phyloP scores from a whole-genome alignment of 2,113 vertebrate genomes.

The Craseonycteris thonglongyai region DNA sequence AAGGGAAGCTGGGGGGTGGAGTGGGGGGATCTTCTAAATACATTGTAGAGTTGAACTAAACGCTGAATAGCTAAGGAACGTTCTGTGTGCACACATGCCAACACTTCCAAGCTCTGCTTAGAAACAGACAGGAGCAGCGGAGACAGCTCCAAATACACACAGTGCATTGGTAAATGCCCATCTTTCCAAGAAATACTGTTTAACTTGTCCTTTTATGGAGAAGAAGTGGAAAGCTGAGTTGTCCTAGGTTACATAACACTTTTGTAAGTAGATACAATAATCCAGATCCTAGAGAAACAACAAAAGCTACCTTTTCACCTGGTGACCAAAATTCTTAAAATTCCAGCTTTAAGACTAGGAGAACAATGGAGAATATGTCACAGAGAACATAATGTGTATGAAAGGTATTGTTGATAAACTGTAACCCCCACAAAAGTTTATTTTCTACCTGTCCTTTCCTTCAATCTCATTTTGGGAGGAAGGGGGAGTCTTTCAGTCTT shows the following conservation, averaged over 20 bases:
- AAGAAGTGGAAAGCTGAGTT: neutral
- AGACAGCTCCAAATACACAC: neutral
- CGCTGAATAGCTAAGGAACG: slow-evolving; percentile 22
- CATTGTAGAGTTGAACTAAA: slow-evolving; percentile 11
- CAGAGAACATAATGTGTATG: neutral
- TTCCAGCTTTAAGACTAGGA: slow-evolving; percentile 19
- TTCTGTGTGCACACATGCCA: slow-evolving; percentile 12
- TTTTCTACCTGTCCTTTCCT: neutral
- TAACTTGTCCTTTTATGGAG: slow-evolving; percentile 22
- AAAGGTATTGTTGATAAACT: slow-evolving; percentile 55
- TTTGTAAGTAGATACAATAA: neutral
- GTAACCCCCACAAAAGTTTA: neutral
- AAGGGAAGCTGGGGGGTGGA: slow-evolving; percentile 37
- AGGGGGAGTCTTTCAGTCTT: neutral
- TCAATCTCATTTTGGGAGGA: neutral
- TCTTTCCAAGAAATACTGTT: slow-evolving; percentile 52
- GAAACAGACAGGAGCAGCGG: neutral
- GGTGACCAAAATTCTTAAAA: neutral
- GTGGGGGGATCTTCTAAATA: neutral
- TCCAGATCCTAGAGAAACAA: neutral
- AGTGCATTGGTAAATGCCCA: neutral
- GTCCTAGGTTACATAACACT: neutral
- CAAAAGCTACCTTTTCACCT: neutral
- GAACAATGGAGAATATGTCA: neutral
- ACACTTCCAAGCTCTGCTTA: slow-evolving; percentile 13